Percentiles rank a stretch among this genome's conserved stretches.
These are phyloP conservation scores for Stenichneumon culpator DNA, from an alignment of 2,888 invertebrate genomes.

Conservation along the genomic window DNA sequence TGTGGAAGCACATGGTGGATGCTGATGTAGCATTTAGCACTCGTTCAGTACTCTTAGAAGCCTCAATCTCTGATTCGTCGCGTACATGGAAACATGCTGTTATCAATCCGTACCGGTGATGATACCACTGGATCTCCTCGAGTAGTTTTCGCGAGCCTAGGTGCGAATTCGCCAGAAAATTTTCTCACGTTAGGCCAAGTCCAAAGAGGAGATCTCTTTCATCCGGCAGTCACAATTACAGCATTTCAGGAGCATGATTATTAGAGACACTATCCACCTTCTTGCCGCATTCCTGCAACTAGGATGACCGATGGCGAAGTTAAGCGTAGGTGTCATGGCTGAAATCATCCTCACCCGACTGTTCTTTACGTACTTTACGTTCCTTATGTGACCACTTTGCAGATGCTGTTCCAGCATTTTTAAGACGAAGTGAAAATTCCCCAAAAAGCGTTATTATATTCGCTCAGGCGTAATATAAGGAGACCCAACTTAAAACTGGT, in stretches of 20 bases:
- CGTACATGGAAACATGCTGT: too few relatives aligned
- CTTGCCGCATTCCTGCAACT: too few relatives aligned
- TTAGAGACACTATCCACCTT: neutral
- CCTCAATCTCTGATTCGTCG: too few relatives aligned
- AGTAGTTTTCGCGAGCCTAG: neutral
- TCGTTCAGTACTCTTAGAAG: too few relatives aligned
- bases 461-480: neutral
- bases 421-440: neutral
- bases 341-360: neutral
- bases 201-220: constrained; percentile 12
- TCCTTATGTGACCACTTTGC: too few relatives aligned
- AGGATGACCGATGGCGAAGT: neutral
- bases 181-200: too few relatives aligned
- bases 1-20: neutral
- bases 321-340: neutral
- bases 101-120: neutral
- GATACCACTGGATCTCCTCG: neutral
- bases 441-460: neutral
- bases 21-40: too few relatives aligned
- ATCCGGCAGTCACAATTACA: constrained; percentile 3
- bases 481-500: neutral
- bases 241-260: constrained; percentile 16
- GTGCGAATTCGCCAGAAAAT: constrained; percentile 22
- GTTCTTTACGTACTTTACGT: neutral
- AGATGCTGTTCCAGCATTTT: too few relatives aligned